phyloP scores from a whole-genome alignment of 2,113 vertebrate species.

The Dipodomys merriami region DNA sequence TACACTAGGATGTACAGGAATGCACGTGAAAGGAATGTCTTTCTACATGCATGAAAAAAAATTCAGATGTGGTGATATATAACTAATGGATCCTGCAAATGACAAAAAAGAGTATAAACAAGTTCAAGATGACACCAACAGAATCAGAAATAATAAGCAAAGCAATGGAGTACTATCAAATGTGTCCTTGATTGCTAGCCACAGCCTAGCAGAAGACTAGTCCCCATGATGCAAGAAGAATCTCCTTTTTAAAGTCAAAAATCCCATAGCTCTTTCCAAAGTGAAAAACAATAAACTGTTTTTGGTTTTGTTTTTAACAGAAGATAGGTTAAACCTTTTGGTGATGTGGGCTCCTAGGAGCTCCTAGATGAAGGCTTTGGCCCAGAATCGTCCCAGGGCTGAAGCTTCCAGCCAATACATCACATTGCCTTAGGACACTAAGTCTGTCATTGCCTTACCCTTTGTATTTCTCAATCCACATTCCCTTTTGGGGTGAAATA shows the following conservation, averaged over 20 bases:
- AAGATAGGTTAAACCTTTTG: constrained; percentile 67
- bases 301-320: constrained; percentile 21
- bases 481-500: constrained; percentile 86
- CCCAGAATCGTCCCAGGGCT: constrained; percentile 68
- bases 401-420: constrained; percentile 72
- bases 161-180: fast-evolving
- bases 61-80: not conserved
- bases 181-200: not conserved
- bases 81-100: not conserved
- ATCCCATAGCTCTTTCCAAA: not conserved
- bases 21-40: not conserved
- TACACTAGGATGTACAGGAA: not conserved
- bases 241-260: constrained; percentile 63
- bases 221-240: not conserved
- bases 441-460: constrained; percentile 81
- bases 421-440: constrained; percentile 74
- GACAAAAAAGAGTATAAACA: not conserved
- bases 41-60: not conserved
- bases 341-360: not conserved
- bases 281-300: constrained; percentile 70
- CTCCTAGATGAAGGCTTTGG: constrained; percentile 74
- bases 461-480: constrained; percentile 83
- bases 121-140: not conserved
- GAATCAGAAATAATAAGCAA: not conserved
- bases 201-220: not conserved